phyloP scores from a whole-genome alignment of 2,888 invertebrate genomes.

The Drosophila imparisetae region DNA sequence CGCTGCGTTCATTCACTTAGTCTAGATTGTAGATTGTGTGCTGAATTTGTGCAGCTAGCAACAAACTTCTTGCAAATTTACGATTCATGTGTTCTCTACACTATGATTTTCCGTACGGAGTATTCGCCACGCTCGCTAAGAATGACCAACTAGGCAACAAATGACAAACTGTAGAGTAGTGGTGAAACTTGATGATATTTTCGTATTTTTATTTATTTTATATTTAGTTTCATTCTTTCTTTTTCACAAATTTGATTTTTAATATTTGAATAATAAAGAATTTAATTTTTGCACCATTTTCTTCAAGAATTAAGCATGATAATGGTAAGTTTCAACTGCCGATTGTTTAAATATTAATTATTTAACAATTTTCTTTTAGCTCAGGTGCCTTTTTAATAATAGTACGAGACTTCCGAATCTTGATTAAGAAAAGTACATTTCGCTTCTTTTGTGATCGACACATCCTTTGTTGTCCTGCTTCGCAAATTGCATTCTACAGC shows the following conservation, averaged over 20 bases:
- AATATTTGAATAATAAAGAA: no score
- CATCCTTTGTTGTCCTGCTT: conserved; percentile 32
- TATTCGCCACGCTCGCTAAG: background rate
- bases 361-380: background rate
- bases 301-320: background rate
- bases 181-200: background rate
- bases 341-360: background rate
- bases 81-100: conserved; percentile 35
- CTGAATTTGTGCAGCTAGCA: conserved; percentile 71
- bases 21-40: conserved; percentile 52
- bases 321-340: background rate
- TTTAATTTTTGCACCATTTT: background rate
- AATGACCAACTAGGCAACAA: conserved; percentile 8
- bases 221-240: no score
- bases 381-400: background rate
- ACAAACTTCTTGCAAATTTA: conserved; percentile 67
- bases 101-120: conserved; percentile 2
- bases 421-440: conserved; percentile 20
- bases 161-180: conserved; percentile 4
- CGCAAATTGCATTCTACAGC: conserved; percentile 9
- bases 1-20: conserved; percentile 52
- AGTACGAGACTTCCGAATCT: background rate
- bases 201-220: background rate
- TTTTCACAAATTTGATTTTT: no score
- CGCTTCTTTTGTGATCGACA: conserved; percentile 35